Conservation (phyloP, 2,797 vertebrate species). For the Halcyon leucocephala region DNA sequence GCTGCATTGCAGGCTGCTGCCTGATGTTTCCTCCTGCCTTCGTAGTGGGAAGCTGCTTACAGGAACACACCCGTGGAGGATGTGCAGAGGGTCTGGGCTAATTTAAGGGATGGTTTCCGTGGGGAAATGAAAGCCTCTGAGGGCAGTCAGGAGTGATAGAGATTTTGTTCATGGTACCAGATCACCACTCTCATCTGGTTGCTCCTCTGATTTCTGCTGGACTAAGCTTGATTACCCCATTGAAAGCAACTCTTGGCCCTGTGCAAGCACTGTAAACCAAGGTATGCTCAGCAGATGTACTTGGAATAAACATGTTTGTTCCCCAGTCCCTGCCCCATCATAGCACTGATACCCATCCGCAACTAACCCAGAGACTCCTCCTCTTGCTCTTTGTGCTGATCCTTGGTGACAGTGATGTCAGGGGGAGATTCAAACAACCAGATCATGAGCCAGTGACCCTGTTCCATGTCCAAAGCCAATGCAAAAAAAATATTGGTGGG, state of each 20-base stretch:
- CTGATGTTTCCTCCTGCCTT: not conserved
- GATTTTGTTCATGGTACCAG: not conserved
- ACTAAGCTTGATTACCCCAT: not conserved
- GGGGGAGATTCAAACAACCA: not conserved
- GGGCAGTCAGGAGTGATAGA: not conserved
- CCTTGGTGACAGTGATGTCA: not conserved
- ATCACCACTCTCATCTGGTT: not conserved
- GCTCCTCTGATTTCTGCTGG: not conserved
- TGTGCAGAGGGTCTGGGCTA: not conserved
- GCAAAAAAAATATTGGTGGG: not conserved
- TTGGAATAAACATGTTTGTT: not conserved
- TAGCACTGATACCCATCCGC: not conserved
- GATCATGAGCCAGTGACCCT: not conserved
- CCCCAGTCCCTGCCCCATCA: not conserved
- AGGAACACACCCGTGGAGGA: rapidly evolving
- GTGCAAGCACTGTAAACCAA: not conserved
- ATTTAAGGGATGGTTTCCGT: not conserved
- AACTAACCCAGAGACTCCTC: not conserved
- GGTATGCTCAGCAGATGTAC: not conserved
- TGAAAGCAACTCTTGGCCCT: not conserved
- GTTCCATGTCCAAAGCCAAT: not conserved
- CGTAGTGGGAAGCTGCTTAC: not conserved
- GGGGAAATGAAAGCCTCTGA: not conserved
- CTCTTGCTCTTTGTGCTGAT: not conserved
- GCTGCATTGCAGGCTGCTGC: not conserved